A percentile compares a stretch with the other conserved stretches of the same genome.
Evolutionary conservation across 2,888 invertebrate genomes (phyloP).

Genomic region (Leptopilina myrica): DNA sequence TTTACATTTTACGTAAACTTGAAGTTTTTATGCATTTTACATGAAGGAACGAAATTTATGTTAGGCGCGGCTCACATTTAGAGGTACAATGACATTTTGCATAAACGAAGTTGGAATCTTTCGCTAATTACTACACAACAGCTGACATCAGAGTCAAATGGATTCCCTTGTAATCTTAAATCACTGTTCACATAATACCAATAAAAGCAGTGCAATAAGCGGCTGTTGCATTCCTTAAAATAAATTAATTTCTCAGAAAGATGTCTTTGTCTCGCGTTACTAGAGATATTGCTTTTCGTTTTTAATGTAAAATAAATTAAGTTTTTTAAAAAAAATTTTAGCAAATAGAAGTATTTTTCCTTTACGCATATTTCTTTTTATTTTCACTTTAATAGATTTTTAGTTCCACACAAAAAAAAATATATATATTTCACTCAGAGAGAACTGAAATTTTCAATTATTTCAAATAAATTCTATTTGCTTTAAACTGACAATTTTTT

Average conservation of each 20-base stretch:
- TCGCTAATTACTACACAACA: constrained; percentile 47
- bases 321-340: too few relatives aligned
- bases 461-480: too few relatives aligned
- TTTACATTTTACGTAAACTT: too few relatives aligned
- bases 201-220: constrained; percentile 1
- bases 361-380: too few relatives aligned
- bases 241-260: constrained; percentile 20
- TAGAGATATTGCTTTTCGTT: neutral
- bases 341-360: too few relatives aligned
- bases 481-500: too few relatives aligned
- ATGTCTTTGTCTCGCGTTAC: neutral
- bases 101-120: constrained; percentile 45
- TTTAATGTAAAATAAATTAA: neutral
- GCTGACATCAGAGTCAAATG: constrained; percentile 48
- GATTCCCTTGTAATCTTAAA: constrained; percentile 35
- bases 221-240: neutral
- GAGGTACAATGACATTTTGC: constrained; percentile 39
- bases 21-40: neutral
- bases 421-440: too few relatives aligned
- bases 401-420: too few relatives aligned
- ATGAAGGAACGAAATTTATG: too few relatives aligned
- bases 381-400: too few relatives aligned
- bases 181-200: constrained; percentile 25
- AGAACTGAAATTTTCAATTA: too few relatives aligned
- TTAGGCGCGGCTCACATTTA: too few relatives aligned